These are phyloP conservation scores for Acanthococcus lagerstroemiae DNA, from an alignment of 2,888 invertebrate genomes.

Conservation along the genomic window DNA sequence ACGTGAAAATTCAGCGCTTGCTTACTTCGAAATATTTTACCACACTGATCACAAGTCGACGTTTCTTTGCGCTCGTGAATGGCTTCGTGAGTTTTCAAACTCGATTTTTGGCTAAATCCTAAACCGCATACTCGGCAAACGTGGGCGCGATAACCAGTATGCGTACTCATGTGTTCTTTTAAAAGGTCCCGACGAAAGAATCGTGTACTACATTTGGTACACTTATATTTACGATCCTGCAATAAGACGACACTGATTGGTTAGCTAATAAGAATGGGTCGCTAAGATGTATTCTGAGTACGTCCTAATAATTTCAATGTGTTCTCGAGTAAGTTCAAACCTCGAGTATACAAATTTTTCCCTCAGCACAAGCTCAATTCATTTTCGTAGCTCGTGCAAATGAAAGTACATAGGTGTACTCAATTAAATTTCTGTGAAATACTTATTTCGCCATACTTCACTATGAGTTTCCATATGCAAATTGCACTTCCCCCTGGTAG, in stretches of 20 bases:
- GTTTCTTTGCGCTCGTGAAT: constrained; percentile 32
- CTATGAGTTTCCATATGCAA: constrained; percentile 36
- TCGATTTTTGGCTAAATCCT: constrained; percentile 34
- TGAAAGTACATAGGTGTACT: no score
- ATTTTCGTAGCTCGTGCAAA: no score
- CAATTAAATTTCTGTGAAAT: background rate
- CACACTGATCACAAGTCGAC: constrained; percentile 33
- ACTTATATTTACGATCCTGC: constrained; percentile 31
- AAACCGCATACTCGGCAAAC: constrained; percentile 34
- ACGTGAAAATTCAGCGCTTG: constrained; percentile 35
- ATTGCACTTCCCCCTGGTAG: constrained; percentile 35
- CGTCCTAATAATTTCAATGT: no score
- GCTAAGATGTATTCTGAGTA: no score
- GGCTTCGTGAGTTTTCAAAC: constrained; percentile 33
- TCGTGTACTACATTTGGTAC: constrained; percentile 34
- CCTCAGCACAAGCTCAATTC: no score
- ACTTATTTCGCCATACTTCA: constrained; percentile 20
- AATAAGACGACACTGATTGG: background rate
- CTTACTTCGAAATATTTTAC: constrained; percentile 35
- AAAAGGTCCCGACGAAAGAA: constrained; percentile 35
- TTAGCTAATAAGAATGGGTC: no score
- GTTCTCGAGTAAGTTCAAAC: no score
- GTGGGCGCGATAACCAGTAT: constrained; percentile 25
- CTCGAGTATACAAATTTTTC: no score
- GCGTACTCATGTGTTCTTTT: constrained; percentile 34